Evolutionary conservation across 2,888 invertebrate species (phyloP), one percentile per base, ranked within the genome.

Genomic region (Ligdia adustata): DNA sequence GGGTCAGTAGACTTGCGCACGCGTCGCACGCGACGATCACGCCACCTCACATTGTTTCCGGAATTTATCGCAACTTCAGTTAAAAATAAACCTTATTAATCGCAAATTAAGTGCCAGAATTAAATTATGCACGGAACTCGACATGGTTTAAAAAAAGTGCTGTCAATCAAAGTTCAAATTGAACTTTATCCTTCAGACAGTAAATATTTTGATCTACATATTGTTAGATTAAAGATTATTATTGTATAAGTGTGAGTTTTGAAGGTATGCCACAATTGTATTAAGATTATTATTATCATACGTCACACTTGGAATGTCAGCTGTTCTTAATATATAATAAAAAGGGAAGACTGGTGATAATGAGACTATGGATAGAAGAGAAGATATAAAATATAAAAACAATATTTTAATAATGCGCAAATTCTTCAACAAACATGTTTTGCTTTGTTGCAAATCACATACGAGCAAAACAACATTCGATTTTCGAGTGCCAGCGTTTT

Each of bases 1-100:
- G 69, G 82, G 83, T 82, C 83, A 85, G 74, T 77, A 73, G 79
- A 79, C 73, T 75, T 73, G 75, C 76, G 79, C 72, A 64, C 57
- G 64, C 71, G 71, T 50, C 42, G 57, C 63, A 75, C 74, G 75
- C 75, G 72, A 70, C 63, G 63, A 82, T 88, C 88, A 86, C 83
- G 84, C 87, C 85, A 88, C 82, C 58, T 52, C 61, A 22, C 26
- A 22, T 22, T 75, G 75, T 77, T 75, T 75, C 73, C 75, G 74
- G 62, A 62, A 62, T 61, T 61, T 46, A 52, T 49, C 12, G 16
- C 16, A 4, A 16, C 3, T 5, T 44, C 51, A 37, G 27, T 34
- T 57, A 45, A 65, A 69, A 69, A 57, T 64, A 57, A 22, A 48
- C 52, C 40, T 16, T 55, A 47, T 37, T 5, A 3, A 9, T n/a